Evolutionary conservation across 2,888 invertebrate genomes (phyloP).

Genomic region (Furcula furcula): DNA sequence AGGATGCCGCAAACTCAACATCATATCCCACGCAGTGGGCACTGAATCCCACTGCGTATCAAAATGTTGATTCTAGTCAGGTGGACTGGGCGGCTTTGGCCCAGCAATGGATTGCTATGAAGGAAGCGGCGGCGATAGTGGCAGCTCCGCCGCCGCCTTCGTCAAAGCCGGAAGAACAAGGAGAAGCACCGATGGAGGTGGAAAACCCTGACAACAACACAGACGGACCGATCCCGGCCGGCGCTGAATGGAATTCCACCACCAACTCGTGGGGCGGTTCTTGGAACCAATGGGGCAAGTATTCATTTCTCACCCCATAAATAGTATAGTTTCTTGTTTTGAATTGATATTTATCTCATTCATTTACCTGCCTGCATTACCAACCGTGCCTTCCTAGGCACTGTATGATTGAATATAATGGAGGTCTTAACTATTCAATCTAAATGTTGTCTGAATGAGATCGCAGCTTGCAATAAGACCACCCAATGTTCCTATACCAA

Average conservation of each 20-base stretch:
- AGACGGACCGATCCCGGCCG: slow-evolving; percentile 50
- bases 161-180: slow-evolving; percentile 83
- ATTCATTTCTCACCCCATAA: no score
- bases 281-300: slow-evolving; percentile 77
- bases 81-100: slow-evolving; percentile 98
- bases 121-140: slow-evolving; percentile 85
- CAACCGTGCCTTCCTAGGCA: no score
- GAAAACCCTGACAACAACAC: slow-evolving; percentile 84
- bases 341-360: no score
- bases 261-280: slow-evolving; percentile 65
- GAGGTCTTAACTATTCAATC: no score
- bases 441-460: no score
- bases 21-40: slow-evolving; percentile 90
- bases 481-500: no score
- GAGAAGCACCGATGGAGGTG: slow-evolving; percentile 94
- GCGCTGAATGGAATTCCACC: slow-evolving; percentile 60
- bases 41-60: slow-evolving; percentile 90
- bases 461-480: no score
- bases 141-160: slow-evolving; percentile 83
- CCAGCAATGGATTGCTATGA: slow-evolving; percentile 99
- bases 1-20: slow-evolving; percentile 83
- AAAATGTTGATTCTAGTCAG: slow-evolving; percentile 90
- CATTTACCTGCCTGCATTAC: no score
- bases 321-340: no score
- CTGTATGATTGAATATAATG: no score